A percentile compares a stretch with the other conserved stretches of the same genome.
Conservation (phyloP, 1,140 invertebrate species). For the Palaemon carinicauda region DNA sequence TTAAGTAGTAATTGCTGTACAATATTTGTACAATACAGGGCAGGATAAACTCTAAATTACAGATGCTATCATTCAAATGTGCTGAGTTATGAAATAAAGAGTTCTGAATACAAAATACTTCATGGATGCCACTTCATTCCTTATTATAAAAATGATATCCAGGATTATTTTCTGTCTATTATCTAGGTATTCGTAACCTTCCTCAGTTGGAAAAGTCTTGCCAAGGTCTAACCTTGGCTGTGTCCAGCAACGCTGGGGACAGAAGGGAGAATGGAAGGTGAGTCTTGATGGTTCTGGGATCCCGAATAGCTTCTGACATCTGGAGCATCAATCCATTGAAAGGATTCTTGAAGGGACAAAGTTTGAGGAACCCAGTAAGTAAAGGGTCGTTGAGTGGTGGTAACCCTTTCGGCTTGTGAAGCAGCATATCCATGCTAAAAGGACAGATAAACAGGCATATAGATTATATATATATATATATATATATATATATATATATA, state of each 20-base stretch:
- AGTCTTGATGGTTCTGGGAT: conserved; percentile 50
- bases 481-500: background rate
- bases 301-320: background rate
- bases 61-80: too few relatives aligned
- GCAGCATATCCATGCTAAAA: background rate
- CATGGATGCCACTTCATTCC: too few relatives aligned
- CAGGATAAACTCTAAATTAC: too few relatives aligned
- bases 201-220: too few relatives aligned
- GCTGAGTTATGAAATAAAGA: too few relatives aligned
- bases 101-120: too few relatives aligned
- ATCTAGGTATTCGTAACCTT: too few relatives aligned
- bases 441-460: background rate
- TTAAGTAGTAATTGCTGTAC: too few relatives aligned
- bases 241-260: conserved; percentile 34
- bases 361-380: background rate
- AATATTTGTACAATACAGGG: too few relatives aligned
- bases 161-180: too few relatives aligned
- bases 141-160: too few relatives aligned
- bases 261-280: conserved; percentile 47
- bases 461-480: background rate
- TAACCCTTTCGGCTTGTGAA: background rate
- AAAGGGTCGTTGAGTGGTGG: background rate
- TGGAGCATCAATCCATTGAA: conserved; percentile 14
- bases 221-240: conserved; percentile 70
- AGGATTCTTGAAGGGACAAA: background rate